Evolutionary conservation across 2,797 vertebrate species (phyloP).

Genomic region (Siniperca scherzeri): DNA sequence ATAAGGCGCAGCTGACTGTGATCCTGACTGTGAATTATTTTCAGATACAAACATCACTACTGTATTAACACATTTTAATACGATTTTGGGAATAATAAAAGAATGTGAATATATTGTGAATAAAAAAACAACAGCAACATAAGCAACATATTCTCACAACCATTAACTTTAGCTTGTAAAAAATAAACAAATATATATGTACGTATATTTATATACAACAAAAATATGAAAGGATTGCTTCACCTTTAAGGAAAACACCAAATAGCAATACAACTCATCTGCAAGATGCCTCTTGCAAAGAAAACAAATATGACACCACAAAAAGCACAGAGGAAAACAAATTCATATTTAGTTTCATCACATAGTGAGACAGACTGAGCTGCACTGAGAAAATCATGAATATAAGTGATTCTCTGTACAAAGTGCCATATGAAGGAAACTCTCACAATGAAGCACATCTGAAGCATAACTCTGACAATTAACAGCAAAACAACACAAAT

Average conservation of each 20-base stretch:
- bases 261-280: background rate
- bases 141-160: background rate
- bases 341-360: background rate
- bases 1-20: background rate
- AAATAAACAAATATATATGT: background rate
- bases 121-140: background rate
- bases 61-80: background rate
- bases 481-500: background rate
- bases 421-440: background rate
- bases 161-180: background rate
- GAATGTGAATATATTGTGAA: background rate
- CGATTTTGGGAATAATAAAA: background rate
- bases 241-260: background rate
- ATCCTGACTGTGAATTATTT: background rate
- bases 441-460: background rate
- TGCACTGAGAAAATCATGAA: background rate
- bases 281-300: background rate
- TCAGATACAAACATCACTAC: background rate
- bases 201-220: background rate
- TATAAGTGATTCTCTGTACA: background rate
- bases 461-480: background rate
- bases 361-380: background rate
- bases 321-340: background rate
- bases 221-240: background rate
- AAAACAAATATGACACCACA: background rate